Evolutionary conservation across 2,888 invertebrate genomes (phyloP).

Genomic region (Gastracanthus pulcherrimus): DNA sequence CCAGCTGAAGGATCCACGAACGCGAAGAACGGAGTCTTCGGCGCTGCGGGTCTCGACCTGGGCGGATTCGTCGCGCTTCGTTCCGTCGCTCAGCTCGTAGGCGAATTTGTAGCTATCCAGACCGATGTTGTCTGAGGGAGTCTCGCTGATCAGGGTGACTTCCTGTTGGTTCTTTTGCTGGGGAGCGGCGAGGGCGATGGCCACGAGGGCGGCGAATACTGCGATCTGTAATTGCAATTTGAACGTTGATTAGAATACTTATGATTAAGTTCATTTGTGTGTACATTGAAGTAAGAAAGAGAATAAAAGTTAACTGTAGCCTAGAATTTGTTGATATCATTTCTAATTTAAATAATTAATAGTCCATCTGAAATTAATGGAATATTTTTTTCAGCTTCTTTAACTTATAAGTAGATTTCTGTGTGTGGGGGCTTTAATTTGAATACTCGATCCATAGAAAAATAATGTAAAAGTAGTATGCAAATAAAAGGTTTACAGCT

Average conservation of each 20-base stretch:
- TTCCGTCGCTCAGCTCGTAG: constrained; percentile 35
- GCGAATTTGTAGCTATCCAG: constrained; percentile 24
- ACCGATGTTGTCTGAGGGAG: constrained; percentile 42
- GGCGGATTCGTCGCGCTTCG: constrained; percentile 17
- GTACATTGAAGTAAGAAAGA: no score
- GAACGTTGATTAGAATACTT: neutral
- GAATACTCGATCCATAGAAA: no score
- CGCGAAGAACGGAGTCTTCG: constrained; percentile 55
- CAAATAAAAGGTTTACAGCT: neutral
- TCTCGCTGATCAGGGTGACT: constrained; percentile 11
- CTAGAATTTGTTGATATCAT: no score
- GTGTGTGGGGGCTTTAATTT: no score
- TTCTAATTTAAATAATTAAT: no score
- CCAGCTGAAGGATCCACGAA: constrained; percentile 67
- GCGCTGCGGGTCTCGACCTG: neutral
- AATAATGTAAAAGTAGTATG: neutral
- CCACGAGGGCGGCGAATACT: constrained; percentile 38
- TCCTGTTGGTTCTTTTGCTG: neutral
- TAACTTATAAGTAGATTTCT: no score
- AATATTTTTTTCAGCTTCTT: no score
- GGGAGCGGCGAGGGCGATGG: constrained; percentile 14
- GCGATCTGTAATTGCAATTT: constrained; percentile 40
- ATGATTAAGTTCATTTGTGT: neutral
- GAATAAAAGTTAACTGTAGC: no score
- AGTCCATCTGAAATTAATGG: no score